Conservation (phyloP, 2,797 vertebrate species). For the Halcyon smyrnensis region DNA sequence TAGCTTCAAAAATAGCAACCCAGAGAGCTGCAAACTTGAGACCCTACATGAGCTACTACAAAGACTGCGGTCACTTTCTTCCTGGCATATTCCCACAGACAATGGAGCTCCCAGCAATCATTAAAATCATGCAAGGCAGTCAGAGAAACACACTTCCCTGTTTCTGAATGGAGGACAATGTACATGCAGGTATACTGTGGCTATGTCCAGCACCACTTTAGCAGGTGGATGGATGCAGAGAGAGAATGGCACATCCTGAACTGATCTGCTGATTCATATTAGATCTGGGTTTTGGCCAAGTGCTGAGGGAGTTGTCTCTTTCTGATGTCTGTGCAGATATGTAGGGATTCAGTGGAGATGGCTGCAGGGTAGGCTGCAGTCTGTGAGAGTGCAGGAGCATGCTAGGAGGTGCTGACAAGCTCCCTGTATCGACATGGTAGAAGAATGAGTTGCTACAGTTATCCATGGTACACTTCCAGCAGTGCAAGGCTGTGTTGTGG, state of each 20-base stretch:
- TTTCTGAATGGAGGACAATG: background rate
- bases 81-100: background rate
- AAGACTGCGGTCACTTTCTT: background rate
- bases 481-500: fast-evolving
- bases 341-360: background rate
- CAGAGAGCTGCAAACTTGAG: background rate
- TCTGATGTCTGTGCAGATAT: background rate
- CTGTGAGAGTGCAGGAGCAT: background rate
- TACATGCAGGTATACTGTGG: background rate
- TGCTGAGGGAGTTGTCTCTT: background rate
- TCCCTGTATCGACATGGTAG: fast-evolving
- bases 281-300: background rate
- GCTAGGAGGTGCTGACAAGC: background rate
- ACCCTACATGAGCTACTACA: background rate
- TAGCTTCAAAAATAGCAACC: background rate
- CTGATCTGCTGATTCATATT: background rate
- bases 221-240: background rate
- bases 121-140: background rate
- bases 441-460: background rate
- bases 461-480: background rate
- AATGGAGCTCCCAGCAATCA: background rate
- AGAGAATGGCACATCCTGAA: background rate
- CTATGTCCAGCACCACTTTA: background rate
- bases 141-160: background rate
- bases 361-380: background rate